Evolutionary conservation across 2,888 invertebrate genomes (phyloP).

Genomic region (Stenodema calcarata): DNA sequence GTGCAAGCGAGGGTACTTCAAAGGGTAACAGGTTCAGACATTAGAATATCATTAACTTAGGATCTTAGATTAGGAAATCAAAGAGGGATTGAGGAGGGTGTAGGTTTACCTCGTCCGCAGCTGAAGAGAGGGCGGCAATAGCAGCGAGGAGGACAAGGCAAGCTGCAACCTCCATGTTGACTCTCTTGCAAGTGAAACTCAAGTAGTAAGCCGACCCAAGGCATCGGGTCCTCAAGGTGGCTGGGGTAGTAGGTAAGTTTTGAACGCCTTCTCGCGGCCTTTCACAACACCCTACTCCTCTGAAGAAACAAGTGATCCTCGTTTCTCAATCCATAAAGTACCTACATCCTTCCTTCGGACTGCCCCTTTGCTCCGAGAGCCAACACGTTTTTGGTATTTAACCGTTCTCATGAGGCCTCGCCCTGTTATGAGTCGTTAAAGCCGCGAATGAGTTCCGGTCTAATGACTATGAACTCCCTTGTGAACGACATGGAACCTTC

Average conservation of each 20-base stretch:
- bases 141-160: slow-evolving; percentile 19
- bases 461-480: neutral
- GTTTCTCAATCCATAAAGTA: slow-evolving; percentile 14
- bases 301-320: slow-evolving; percentile 15
- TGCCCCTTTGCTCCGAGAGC: neutral
- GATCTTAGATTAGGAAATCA: neutral
- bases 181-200: neutral
- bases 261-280: neutral
- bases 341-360: neutral
- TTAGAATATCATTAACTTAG: neutral
- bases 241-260: neutral
- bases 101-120: slow-evolving; percentile 6
- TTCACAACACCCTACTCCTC: neutral
- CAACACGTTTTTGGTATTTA: neutral
- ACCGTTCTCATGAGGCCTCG: neutral
- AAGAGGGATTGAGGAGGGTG: neutral
- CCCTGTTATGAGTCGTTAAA: neutral
- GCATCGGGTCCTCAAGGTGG: neutral
- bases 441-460: neutral
- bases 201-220: neutral
- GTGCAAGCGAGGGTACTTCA: neutral
- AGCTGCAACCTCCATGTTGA: slow-evolving; percentile 26
- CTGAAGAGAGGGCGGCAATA: slow-evolving; percentile 8
- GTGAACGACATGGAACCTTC: neutral
- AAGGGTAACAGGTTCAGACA: neutral